Evolutionary conservation across 37 sponge, comb jelly and placozoan genomes (phyloP), one percentile per base, ranked within the genome.

Genomic region (Mnemiopsis leidyi): DNA sequence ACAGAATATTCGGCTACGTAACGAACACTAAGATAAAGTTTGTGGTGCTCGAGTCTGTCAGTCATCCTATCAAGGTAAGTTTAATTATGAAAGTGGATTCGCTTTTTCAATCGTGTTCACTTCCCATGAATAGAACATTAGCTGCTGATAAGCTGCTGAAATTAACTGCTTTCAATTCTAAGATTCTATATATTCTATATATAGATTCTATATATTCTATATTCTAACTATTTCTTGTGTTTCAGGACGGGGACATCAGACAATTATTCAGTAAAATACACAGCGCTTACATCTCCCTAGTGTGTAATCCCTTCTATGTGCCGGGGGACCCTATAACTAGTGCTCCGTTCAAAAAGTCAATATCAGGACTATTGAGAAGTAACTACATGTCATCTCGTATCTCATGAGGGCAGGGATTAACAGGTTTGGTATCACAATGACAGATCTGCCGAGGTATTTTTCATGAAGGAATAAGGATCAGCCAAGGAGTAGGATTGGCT

Each of bases 1-100:
- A 97, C 71, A 96, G 96, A 93, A 95, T 99, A 23, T 99, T 97
- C 94, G 99, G 99, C 20, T 99, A 99, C 94, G 96, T 98, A 9
- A 99, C 99, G 0, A 99, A 97, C 93, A 97, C 97, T 31, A 93
- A 97, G 76, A 95, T 96, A 18, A 99, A 99, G 85, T 94, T 99
- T 36, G 95, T 99, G 67, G 69, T 97, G 2, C 93, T 99, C 21
- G 95, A 94, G 26, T 26, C 90, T 23, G 67, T 85, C 0, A 85
- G 26, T 3, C 48, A 85, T 23, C 90, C 90, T 26, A 40, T 85
- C 23, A 85, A 85, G 90, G 90, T 85, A 20, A 16, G 36, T 77
- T 28, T 5, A 48, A n/a, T n/a, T n/a, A n/a, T n/a, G n/a, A n/a
- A n/a, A n/a, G n/a, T n/a, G n/a, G n/a, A n/a, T n/a, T n/a, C n/a